These are phyloP conservation scores for Myiotriccus ornatus DNA, from an alignment of 2,797 vertebrate genomes.

Conservation along the genomic window DNA sequence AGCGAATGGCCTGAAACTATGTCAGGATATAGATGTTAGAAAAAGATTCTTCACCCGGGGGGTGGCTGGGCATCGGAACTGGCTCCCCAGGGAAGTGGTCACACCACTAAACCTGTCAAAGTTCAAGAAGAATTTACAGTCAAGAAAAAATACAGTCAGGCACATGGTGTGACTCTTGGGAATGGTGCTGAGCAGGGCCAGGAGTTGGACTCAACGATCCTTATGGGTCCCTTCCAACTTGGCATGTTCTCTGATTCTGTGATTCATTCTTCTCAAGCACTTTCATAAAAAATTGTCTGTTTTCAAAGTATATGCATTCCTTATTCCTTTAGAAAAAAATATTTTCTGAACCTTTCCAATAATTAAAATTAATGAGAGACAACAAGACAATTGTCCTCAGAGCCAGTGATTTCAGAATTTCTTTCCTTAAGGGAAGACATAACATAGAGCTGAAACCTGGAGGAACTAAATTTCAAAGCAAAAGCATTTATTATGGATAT, in stretches of 20 bases:
- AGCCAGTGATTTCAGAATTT: neutral
- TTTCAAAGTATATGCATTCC: neutral
- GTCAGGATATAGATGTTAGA: neutral
- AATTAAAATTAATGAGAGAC: neutral
- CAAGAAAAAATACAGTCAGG: neutral
- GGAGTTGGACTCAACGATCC: neutral
- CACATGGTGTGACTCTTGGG: neutral
- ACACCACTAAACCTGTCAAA: neutral
- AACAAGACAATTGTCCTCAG: neutral
- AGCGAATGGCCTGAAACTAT: neutral
- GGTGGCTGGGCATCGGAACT: neutral
- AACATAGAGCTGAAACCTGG: neutral
- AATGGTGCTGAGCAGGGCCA: neutral
- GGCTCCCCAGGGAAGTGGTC: neutral
- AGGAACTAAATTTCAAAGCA: neutral
- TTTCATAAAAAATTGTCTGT: neutral
- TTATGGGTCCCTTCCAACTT: neutral
- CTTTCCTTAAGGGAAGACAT: neutral
- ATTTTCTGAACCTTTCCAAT: neutral
- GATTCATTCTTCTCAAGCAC: neutral
- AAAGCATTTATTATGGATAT: neutral
- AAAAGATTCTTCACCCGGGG: neutral
- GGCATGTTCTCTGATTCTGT: neutral
- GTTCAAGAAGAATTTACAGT: neutral
- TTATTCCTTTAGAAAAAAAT: neutral